phyloP scores from a whole-genome alignment of 1,140 invertebrate genomes.

The Periplaneta americana region DNA sequence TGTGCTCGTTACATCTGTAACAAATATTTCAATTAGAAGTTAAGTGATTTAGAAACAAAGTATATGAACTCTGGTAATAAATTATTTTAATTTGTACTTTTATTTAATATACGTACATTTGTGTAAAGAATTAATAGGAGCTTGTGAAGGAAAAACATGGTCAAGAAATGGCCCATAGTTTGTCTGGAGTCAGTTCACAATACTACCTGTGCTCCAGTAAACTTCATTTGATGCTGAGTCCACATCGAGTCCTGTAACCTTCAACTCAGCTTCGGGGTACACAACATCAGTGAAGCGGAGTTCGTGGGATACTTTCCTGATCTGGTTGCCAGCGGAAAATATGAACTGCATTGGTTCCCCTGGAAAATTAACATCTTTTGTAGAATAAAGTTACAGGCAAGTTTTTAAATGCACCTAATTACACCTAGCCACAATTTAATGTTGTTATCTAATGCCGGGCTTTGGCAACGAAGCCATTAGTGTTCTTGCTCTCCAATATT shows the following conservation, averaged over 20 bases:
- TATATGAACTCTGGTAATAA: too few relatives aligned
- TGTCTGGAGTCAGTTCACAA: neutral
- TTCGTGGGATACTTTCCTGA: constrained; percentile 23
- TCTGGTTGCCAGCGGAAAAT: constrained; percentile 20
- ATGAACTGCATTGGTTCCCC: constrained; percentile 27
- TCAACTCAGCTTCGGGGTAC: constrained; percentile 14
- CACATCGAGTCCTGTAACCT: constrained; percentile 27
- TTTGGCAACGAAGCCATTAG: too few relatives aligned
- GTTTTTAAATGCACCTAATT: too few relatives aligned
- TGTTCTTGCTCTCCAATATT: too few relatives aligned
- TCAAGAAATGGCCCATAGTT: too few relatives aligned
- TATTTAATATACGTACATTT: too few relatives aligned
- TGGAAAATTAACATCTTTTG: constrained; percentile 10
- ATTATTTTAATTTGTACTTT: too few relatives aligned
- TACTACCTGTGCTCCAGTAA: constrained; percentile 24
- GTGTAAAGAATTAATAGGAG: too few relatives aligned
- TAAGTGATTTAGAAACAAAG: too few relatives aligned
- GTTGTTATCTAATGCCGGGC: too few relatives aligned
- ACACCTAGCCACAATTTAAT: too few relatives aligned
- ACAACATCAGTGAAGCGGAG: constrained; percentile 23
- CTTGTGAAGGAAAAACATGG: too few relatives aligned
- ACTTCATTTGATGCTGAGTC: constrained; percentile 24
- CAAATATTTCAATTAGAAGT: neutral
- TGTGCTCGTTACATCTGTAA: neutral
- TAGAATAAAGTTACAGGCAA: constrained; percentile 1